Conservation (phyloP, 1,140 invertebrate species). For the Matsumurasca onukii region DNA sequence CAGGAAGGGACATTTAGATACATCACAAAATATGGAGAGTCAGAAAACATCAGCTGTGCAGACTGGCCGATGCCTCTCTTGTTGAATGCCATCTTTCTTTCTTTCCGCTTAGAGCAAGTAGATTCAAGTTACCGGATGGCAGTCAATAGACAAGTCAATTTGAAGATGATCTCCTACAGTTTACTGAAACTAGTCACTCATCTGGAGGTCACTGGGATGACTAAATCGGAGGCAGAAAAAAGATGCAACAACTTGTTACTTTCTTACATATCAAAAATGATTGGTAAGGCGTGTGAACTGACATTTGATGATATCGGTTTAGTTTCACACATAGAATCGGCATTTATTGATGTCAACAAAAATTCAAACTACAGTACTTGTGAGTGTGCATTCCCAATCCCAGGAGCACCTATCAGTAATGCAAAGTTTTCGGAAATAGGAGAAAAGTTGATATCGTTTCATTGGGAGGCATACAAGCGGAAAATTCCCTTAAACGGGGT, state of each 20-base stretch:
- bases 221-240: slow-evolving; percentile 17
- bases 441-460: slow-evolving; percentile 19
- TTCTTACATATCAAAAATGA: slow-evolving; percentile 39
- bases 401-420: not conserved
- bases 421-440: slow-evolving; percentile 22
- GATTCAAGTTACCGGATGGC: slow-evolving; percentile 41
- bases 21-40: slow-evolving; percentile 33
- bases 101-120: slow-evolving; percentile 43
- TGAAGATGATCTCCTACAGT: slow-evolving; percentile 41
- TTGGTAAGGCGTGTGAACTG: slow-evolving; percentile 26
- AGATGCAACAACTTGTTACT: slow-evolving; percentile 41
- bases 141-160: slow-evolving; percentile 35
- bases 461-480: slow-evolving; percentile 26
- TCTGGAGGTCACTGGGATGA: slow-evolving; percentile 32
- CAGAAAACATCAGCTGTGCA: slow-evolving; percentile 29
- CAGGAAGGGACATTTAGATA: slow-evolving; percentile 38
- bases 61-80: slow-evolving; percentile 40
- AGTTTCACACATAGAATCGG: slow-evolving; percentile 33
- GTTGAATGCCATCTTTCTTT: slow-evolving; percentile 43
- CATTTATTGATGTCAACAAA: slow-evolving; percentile 27
- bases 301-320: slow-evolving; percentile 29
- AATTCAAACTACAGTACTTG: slow-evolving; percentile 24
- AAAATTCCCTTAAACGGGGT: slow-evolving; percentile 25
- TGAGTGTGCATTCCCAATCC: slow-evolving; percentile 34
- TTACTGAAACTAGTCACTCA: slow-evolving; percentile 40